A percentile compares a stretch with the other conserved stretches of the same genome.
phyloP scores from a whole-genome alignment of 2,113 vertebrate genomes.

The Corythaeola cristata region DNA sequence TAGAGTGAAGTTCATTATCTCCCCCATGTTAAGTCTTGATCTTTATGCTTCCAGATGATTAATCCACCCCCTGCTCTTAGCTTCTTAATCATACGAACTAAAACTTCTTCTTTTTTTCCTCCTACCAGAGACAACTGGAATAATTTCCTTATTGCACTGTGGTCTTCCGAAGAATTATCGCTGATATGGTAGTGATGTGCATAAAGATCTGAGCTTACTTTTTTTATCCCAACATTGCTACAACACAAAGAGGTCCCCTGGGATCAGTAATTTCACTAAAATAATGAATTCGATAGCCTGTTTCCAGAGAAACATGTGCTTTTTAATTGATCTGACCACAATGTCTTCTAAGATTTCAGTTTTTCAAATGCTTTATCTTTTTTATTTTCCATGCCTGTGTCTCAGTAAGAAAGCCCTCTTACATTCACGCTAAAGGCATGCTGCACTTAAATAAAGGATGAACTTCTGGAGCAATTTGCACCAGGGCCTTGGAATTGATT shows the following conservation, averaged over 20 bases:
- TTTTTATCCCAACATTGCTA: background rate
- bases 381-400: background rate
- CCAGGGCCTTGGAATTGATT: background rate
- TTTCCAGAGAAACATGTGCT: background rate
- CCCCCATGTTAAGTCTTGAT: background rate
- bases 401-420: background rate
- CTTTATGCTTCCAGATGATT: background rate
- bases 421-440: background rate
- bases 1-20: background rate
- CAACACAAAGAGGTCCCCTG: background rate
- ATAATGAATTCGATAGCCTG: background rate
- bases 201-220: background rate
- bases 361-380: background rate
- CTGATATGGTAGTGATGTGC: background rate
- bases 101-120: background rate
- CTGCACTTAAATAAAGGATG: background rate
- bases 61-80: background rate
- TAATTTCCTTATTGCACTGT: background rate
- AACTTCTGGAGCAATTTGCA: background rate
- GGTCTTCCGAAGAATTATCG: background rate
- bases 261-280: background rate
- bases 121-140: background rate
- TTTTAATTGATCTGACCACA: background rate
- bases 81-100: background rate
- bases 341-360: background rate